Evolutionary conservation across 1,140 invertebrate genomes (phyloP), one percentile per base, ranked within the genome.

Genomic region (Melitaea cinxia): DNA sequence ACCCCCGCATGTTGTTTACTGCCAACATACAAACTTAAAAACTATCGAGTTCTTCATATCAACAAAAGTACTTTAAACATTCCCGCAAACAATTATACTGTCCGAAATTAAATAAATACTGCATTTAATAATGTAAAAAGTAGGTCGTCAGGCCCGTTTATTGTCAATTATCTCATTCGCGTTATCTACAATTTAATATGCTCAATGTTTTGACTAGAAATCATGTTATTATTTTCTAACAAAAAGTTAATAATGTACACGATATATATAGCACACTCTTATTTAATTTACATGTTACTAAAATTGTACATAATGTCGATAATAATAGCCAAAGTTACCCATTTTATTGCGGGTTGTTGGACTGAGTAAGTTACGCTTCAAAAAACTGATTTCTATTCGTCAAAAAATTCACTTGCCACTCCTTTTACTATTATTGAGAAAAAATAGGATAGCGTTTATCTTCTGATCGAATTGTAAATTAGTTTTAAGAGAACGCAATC

Each of bases 171-270:
- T 78, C 67, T 82, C 80, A 68, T 81, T 73, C 78, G 77, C 82
- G 83, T 84, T 84, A 91, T 82, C 84, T 89, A 89, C 81, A 83
- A 75, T 89, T 83, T 84, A 85, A 88, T 89, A 89, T 86, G 88
- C 77, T 89, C 84, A 88, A 89, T 91, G 88, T 89, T 89, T 89
- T 91, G 88, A 91, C 88, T 91, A 91, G 88, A 91, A 91, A 91
- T 83, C 85, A 87, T 88, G 82, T 86, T 88, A 83, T 83, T 85
- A 88, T 72, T 83, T 82, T 90, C 84, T 86, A 87, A 88, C 83
- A 90, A 87, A 88, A 90, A 82, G 80, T 80, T n/a, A 86, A 77
- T 56, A 88, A 86, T 88, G 78, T 90, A 88, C 85, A 90, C 67
- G 76, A 78, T 83, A 85, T 82, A 77, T 62, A 68, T 72, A 75